Conservation (phyloP, 2,113 vertebrate genomes). For the Myxocyprinus asiaticus region DNA sequence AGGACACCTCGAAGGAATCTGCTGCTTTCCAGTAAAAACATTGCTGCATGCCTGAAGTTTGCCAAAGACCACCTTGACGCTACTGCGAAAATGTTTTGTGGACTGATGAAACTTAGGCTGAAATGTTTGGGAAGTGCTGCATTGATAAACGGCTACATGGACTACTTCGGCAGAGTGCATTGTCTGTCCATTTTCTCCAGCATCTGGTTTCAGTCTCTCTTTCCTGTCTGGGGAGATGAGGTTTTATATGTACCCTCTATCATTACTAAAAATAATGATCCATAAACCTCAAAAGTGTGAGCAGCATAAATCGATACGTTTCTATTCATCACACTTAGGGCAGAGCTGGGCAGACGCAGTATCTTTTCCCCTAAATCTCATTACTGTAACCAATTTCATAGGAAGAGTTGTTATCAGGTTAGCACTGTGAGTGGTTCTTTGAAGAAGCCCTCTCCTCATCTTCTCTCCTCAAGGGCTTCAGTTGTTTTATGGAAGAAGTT, state of each 20-base stretch:
- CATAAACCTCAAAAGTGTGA: conserved; percentile 52
- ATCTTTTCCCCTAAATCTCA: conserved; percentile 67
- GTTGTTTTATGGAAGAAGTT: conserved; percentile 23
- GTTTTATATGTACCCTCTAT: conserved; percentile 26
- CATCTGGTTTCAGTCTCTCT: conserved; percentile 42
- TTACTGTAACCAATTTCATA: conserved; percentile 70
- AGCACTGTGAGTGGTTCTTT: conserved; percentile 52
- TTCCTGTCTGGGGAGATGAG: conserved; percentile 28
- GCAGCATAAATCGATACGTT: conserved; percentile 52
- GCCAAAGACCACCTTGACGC: too few relatives aligned
- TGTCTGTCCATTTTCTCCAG: conserved; percentile 2
- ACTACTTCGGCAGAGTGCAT: background rate
- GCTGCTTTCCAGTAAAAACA: too few relatives aligned
- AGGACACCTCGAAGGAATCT: too few relatives aligned
- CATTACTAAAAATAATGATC: conserved; percentile 44
- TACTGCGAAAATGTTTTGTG: too few relatives aligned
- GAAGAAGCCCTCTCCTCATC: conserved; percentile 44
- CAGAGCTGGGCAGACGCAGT: conserved; percentile 56
- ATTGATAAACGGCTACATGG: conserved; percentile 6
- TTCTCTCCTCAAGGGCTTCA: conserved; percentile 1
- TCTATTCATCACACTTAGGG: conserved; percentile 57
- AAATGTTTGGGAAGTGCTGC: too few relatives aligned
- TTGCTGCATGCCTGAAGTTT: too few relatives aligned
- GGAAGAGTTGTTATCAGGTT: conserved; percentile 72
- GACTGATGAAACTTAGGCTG: too few relatives aligned